phyloP scores from a whole-genome alignment of 2,113 vertebrate species.

The Antechinus stuartii region DNA sequence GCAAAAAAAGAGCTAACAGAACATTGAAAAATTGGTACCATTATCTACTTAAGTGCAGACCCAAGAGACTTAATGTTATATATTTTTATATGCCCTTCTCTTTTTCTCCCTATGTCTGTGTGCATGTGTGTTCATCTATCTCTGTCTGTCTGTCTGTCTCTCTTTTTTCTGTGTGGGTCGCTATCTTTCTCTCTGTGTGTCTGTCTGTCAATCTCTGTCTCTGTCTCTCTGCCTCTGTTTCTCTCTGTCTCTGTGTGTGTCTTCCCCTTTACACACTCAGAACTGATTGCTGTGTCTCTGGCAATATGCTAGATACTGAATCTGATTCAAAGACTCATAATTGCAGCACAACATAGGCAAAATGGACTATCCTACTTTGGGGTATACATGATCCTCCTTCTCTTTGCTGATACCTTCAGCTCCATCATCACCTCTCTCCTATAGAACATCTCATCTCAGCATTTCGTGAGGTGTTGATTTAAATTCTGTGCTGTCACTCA shows the following conservation, averaged over 20 bases:
- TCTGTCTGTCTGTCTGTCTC: too few species aligned
- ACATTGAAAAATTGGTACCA: conserved; percentile 75
- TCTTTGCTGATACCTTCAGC: conserved; percentile 92
- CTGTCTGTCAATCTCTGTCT: too few species aligned
- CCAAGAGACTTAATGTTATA: conserved; percentile 47
- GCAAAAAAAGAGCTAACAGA: conserved; percentile 80
- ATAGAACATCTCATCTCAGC: conserved; percentile 59
- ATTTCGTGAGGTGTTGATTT: conserved; percentile 86
- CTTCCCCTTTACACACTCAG: conserved; percentile 76
- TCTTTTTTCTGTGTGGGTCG: too few species aligned
- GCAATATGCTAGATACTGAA: conserved; percentile 94
- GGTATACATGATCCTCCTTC: conserved; percentile 89
- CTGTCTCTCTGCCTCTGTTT: too few species aligned
- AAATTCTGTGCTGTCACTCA: conserved; percentile 90
- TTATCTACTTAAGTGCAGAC: conserved; percentile 78
- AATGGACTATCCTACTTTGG: conserved; percentile 90
- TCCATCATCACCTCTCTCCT: conserved; percentile 91
- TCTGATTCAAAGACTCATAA: conserved; percentile 93
- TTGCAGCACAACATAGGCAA: conserved; percentile 88
- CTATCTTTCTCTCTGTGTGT: too few species aligned
- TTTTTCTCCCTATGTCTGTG: too few species aligned
- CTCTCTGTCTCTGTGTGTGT: background rate
- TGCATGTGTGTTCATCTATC: too few species aligned
- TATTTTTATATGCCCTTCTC: background rate
- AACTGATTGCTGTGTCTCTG: conserved; percentile 90